These are phyloP conservation scores for Okapia johnstoni DNA, from an alignment of 2,113 vertebrate species.

Conservation along the genomic window DNA sequence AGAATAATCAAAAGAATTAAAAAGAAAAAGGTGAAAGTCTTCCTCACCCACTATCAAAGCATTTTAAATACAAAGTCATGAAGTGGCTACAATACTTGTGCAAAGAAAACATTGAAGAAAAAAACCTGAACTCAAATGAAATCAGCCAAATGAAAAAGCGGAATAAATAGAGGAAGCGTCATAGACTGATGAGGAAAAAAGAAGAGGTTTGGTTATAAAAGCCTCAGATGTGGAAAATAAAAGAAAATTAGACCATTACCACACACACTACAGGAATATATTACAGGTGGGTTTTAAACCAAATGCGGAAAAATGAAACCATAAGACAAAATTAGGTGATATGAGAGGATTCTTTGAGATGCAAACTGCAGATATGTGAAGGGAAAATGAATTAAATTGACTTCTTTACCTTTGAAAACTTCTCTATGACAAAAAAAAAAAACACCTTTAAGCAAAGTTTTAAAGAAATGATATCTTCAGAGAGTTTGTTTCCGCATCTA, in stretches of 20 bases:
- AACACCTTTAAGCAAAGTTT: not conserved
- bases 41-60: not conserved
- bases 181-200: not conserved
- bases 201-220: not conserved
- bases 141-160: not conserved
- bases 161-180: not conserved
- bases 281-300: not conserved
- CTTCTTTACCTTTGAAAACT: not conserved
- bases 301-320: not conserved
- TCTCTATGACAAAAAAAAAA: not conserved
- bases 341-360: not conserved
- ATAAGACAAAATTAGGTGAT: not conserved
- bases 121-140: not conserved
- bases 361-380: not conserved
- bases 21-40: not conserved
- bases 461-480: not conserved
- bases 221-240: not conserved
- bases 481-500: not conserved
- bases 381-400: not conserved
- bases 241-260: not conserved
- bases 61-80: too few species aligned
- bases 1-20: not conserved
- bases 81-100: fast-evolving
- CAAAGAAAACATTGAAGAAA: not conserved
- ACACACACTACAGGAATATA: not conserved